Percentiles rank a stretch among this genome's conserved stretches.
phyloP scores from a whole-genome alignment of 35 echinoderm and acorn worm genomes.

The Apostichopus japonicus region DNA sequence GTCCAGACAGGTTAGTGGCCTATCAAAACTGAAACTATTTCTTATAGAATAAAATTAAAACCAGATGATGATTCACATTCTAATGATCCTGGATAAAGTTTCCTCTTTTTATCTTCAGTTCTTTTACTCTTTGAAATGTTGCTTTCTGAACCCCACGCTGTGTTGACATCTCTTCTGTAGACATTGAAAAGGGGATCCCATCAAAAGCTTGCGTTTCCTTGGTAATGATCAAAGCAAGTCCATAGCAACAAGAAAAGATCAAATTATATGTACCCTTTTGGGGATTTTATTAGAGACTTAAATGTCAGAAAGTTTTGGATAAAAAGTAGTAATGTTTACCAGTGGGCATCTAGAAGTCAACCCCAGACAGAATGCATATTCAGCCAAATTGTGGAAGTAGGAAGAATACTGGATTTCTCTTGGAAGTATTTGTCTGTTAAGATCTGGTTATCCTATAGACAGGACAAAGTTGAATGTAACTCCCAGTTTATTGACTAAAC shows the following conservation, averaged over 20 bases:
- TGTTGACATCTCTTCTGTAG: neutral
- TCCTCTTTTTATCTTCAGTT: neutral
- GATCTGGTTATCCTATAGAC: too few relatives aligned
- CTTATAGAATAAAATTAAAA: neutral
- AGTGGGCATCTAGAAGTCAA: too few relatives aligned
- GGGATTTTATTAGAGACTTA: neutral
- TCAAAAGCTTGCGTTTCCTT: neutral
- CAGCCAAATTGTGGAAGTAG: too few relatives aligned
- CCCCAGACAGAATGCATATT: too few relatives aligned
- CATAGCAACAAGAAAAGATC: neutral
- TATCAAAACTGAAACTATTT: neutral
- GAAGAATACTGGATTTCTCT: too few relatives aligned
- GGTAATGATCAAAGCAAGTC: neutral
- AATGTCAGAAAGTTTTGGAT: neutral
- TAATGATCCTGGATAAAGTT: too few relatives aligned
- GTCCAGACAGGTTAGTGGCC: neutral
- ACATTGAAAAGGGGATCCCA: neutral
- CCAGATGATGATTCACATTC: too few relatives aligned
- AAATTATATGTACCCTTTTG: neutral
- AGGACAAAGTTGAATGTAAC: too few relatives aligned
- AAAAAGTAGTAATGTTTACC: neutral
- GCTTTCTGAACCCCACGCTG: neutral
- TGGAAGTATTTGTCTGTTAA: too few relatives aligned
- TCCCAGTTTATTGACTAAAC: too few relatives aligned
- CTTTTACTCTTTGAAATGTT: neutral